phyloP scores from a whole-genome alignment of 92 coral and sea anemone species.

The Epizoanthus scotinus region DNA sequence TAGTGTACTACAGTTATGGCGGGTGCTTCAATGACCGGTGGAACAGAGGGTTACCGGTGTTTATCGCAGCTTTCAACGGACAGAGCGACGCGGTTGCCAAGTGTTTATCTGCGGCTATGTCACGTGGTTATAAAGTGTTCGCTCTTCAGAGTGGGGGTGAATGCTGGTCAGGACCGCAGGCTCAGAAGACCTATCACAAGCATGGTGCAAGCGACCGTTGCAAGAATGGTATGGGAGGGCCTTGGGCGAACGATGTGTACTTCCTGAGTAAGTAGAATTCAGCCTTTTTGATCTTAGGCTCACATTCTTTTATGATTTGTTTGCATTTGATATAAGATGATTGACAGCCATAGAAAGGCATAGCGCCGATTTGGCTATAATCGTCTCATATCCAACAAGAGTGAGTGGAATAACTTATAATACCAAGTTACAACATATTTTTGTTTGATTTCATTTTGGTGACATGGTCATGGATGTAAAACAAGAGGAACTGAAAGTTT shows the following conservation, averaged over 20 bases:
- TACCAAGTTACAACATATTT: too few species aligned
- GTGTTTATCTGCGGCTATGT: constrained; percentile 12
- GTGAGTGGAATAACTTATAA: too few species aligned
- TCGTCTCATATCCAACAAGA: too few species aligned
- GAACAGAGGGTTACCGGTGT: constrained; percentile 7
- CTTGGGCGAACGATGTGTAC: constrained; percentile 39
- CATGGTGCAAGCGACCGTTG: constrained; percentile 36
- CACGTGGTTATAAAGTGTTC: constrained; percentile 24
- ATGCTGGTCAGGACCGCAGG: constrained; percentile 53
- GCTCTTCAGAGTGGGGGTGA: constrained; percentile 45
- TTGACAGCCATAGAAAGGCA: too few species aligned
- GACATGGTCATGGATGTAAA: too few species aligned
- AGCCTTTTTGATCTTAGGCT: too few species aligned
- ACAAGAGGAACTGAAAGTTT: too few species aligned
- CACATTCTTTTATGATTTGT: too few species aligned
- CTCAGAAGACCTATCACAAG: constrained; percentile 26
- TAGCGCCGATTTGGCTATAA: too few species aligned
- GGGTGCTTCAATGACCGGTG: constrained; percentile 15
- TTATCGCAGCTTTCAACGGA: constrained; percentile 10
- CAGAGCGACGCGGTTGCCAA: constrained; percentile 34
- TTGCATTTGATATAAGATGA: too few species aligned
- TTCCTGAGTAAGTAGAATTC: constrained; percentile 22
- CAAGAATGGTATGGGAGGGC: constrained; percentile 25
- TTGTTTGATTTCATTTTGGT: too few species aligned
- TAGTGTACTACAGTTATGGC: constrained; percentile 1